Percentiles rank a stretch among this genome's conserved stretches.
phyloP scores from a whole-genome alignment of 1,140 invertebrate genomes.

The Lepidurus apus region DNA sequence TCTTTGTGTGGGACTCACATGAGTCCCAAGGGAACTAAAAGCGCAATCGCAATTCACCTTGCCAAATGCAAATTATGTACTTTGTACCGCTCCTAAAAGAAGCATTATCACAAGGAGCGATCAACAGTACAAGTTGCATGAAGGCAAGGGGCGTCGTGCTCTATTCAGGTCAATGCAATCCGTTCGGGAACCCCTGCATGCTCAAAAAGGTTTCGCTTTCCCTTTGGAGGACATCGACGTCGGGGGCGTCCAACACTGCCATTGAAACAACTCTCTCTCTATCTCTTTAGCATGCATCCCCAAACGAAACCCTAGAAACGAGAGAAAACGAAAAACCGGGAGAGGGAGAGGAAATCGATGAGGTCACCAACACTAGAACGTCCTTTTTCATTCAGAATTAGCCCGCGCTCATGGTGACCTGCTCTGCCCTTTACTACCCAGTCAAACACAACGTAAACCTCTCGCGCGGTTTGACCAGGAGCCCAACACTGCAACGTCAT shows the following conservation, averaged over 20 bases:
- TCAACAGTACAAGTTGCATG: background rate
- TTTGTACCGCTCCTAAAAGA: too few relatives aligned
- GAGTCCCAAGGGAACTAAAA: too few relatives aligned
- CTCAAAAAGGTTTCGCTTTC: slow-evolving; percentile 14
- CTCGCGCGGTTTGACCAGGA: background rate
- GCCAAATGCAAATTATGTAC: too few relatives aligned
- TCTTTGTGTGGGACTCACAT: too few relatives aligned
- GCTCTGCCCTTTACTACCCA: background rate
- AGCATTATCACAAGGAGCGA: background rate
- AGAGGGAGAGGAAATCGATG: slow-evolving; percentile 2
- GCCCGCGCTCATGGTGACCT: background rate
- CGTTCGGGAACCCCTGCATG: background rate
- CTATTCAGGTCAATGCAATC: slow-evolving; percentile 13
- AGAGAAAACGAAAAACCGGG: background rate
- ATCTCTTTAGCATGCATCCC: background rate
- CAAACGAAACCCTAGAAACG: background rate
- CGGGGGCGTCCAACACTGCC: background rate
- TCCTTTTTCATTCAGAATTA: background rate
- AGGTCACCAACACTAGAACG: background rate
- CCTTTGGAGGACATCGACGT: slow-evolving; percentile 8
- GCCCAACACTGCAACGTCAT: too few relatives aligned
- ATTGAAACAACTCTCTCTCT: background rate
- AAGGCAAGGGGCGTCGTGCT: background rate
- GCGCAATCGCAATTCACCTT: too few relatives aligned
- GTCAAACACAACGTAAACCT: background rate